Evolutionary conservation across 2,797 vertebrate species (phyloP).

Genomic region (Hipposideros larvatus): DNA sequence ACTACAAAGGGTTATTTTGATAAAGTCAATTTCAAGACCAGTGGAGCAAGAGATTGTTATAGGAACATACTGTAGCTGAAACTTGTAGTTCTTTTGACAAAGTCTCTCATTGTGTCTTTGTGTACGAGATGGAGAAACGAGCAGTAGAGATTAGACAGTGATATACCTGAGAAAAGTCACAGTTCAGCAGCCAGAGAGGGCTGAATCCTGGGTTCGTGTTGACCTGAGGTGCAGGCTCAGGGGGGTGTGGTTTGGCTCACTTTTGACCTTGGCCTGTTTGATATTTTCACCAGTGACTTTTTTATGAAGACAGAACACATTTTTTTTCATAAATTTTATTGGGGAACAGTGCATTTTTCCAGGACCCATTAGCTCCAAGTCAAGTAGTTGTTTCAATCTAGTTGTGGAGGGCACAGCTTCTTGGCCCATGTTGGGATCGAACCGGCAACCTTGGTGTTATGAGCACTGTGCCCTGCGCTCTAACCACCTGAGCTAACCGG

Average conservation of each 20-base stretch:
- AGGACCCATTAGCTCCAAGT: no score
- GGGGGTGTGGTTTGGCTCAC: background rate
- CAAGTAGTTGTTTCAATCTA: no score
- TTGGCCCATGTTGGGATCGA: no score
- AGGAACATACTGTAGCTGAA: conserved; percentile 47
- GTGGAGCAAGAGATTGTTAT: conserved; percentile 65
- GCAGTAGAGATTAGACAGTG: background rate
- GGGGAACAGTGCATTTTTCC: no score
- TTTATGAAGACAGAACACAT: background rate
- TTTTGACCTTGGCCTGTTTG: background rate
- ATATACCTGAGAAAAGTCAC: background rate
- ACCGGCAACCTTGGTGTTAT: no score
- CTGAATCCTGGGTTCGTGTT: background rate
- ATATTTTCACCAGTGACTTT: conserved; percentile 23
- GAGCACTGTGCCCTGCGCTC: no score
- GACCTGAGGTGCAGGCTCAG: background rate
- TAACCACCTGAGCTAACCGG: no score
- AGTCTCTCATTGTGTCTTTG: conserved; percentile 43
- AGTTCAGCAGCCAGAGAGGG: background rate
- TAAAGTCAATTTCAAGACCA: conserved; percentile 69
- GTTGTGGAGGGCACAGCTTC: no score
- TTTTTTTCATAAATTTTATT: background rate
- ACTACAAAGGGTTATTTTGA: conserved; percentile 67
- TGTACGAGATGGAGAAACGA: background rate
- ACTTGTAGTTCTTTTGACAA: conserved; percentile 43